Conservation (phyloP, 2,113 vertebrate species). For the Morone saxatilis region DNA sequence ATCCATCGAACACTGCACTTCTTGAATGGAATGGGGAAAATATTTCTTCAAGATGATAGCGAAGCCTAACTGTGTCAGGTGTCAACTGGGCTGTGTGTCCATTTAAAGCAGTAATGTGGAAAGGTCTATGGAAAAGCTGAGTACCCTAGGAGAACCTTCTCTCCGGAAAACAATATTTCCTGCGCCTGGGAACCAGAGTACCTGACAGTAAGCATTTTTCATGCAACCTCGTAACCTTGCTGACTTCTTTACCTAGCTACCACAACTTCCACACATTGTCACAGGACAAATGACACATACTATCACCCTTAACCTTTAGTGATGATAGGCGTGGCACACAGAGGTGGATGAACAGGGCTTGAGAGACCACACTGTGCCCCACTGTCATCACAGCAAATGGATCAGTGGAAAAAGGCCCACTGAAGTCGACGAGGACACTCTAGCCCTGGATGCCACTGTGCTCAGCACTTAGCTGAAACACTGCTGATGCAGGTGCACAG, state of each 20-base stretch:
- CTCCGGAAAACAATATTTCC: neutral
- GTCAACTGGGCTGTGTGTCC: slow-evolving; percentile 2
- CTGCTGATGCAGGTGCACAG: slow-evolving; percentile 50
- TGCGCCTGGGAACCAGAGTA: neutral
- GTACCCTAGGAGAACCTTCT: neutral
- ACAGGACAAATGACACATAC: neutral
- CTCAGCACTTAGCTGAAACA: slow-evolving; percentile 41
- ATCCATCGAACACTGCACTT: slow-evolving; percentile 8
- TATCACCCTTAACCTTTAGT: slow-evolving; percentile 1
- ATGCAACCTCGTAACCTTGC: neutral
- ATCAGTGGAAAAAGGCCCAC: slow-evolving; percentile 12
- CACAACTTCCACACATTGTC: neutral
- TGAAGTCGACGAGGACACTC: slow-evolving; percentile 25
- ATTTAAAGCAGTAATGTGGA: neutral
- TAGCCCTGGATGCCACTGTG: slow-evolving; percentile 13
- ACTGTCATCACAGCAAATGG: slow-evolving; percentile 15
- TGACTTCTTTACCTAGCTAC: neutral
- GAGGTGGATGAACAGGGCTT: neutral
- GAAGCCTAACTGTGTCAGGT: slow-evolving; percentile 2
- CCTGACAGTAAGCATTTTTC: neutral
- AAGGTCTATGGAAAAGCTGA: neutral
- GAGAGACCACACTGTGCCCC: slow-evolving; percentile 2
- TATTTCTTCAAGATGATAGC: neutral
- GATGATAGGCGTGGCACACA: neutral
- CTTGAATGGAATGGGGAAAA: neutral